A percentile compares a stretch with the other conserved stretches of the same genome.
Evolutionary conservation across 2,113 vertebrate species (phyloP).

Genomic region (Geococcyx californianus): DNA sequence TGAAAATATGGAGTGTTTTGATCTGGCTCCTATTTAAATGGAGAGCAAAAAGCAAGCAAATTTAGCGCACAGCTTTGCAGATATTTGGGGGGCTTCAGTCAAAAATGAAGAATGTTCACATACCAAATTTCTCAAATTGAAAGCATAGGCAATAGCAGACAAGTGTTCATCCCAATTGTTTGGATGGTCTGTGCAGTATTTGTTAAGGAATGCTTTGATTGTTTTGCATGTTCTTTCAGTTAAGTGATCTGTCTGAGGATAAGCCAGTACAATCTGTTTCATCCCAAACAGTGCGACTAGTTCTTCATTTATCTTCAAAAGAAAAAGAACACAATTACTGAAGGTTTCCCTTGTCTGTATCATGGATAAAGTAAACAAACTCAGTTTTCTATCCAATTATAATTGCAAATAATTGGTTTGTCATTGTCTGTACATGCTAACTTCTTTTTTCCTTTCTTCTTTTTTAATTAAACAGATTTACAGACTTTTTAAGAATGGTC

Average conservation of each 20-base stretch:
- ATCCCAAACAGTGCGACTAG: constrained; percentile 68
- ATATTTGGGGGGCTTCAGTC: neutral
- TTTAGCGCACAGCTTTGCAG: neutral
- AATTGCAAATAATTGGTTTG: neutral
- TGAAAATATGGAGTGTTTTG: constrained; percentile 74
- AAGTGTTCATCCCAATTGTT: constrained; percentile 72
- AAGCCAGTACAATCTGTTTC: constrained; percentile 69
- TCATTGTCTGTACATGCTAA: neutral
- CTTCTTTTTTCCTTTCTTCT: no score
- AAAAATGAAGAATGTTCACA: constrained; percentile 6
- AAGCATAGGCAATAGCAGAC: constrained; percentile 73
- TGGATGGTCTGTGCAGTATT: constrained; percentile 63
- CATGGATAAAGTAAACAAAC: neutral
- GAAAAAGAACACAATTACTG: constrained; percentile 27
- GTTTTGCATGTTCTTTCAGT: constrained; percentile 53
- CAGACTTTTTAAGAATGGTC: neutral
- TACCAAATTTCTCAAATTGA: constrained; percentile 72
- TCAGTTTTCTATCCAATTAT: neutral
- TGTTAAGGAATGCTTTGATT: constrained; percentile 70
- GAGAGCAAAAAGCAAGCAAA: constrained; percentile 12
- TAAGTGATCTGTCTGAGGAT: constrained; percentile 36
- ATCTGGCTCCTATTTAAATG: constrained; percentile 65
- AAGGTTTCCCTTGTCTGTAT: neutral
- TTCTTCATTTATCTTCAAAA: constrained; percentile 76
- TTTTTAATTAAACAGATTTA: neutral